Percentiles rank a stretch among this genome's conserved stretches.
These are phyloP conservation scores for Muraenolepis orangiensis DNA, from an alignment of 2,797 vertebrate genomes.

Conservation along the genomic window DNA sequence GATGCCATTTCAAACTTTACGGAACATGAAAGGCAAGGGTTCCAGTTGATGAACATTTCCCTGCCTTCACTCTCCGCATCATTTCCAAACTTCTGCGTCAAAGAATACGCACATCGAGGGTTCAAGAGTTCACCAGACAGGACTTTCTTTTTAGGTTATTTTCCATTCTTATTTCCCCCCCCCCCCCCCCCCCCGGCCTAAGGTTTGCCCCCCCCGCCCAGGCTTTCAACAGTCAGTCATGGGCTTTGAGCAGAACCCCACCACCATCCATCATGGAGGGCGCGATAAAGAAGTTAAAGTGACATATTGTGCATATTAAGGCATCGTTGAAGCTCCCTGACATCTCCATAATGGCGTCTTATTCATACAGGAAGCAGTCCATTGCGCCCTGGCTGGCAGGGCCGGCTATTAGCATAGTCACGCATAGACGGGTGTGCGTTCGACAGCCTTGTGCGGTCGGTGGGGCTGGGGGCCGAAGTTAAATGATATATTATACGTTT, in stretches of 20 bases:
- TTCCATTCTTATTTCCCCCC: conserved; percentile 28
- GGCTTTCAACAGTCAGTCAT: conserved; percentile 16
- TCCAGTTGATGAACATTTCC: neutral
- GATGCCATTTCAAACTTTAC: neutral
- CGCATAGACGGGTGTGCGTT: neutral
- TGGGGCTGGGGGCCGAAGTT: neutral
- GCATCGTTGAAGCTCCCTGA: conserved; percentile 12
- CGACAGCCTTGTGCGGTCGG: neutral
- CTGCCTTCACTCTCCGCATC: neutral
- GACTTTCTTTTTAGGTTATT: neutral
- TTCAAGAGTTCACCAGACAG: neutral
- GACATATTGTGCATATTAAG: conserved; percentile 30
- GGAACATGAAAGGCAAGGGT: neutral
- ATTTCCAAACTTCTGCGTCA: neutral
- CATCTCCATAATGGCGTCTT: conserved; percentile 18
- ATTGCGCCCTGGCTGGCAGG: neutral
- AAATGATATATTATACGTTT: neutral
- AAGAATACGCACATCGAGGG: neutral
- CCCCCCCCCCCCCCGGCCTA: neutral
- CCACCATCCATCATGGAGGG: conserved; percentile 10
- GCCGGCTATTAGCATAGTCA: neutral
- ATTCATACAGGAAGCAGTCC: conserved; percentile 16
- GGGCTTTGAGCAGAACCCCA: conserved; percentile 21
- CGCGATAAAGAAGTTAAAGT: conserved; percentile 22
- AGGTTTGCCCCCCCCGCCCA: conserved; percentile 1